phyloP scores from a whole-genome alignment of 2,113 vertebrate species.

The Buteo buteo region DNA sequence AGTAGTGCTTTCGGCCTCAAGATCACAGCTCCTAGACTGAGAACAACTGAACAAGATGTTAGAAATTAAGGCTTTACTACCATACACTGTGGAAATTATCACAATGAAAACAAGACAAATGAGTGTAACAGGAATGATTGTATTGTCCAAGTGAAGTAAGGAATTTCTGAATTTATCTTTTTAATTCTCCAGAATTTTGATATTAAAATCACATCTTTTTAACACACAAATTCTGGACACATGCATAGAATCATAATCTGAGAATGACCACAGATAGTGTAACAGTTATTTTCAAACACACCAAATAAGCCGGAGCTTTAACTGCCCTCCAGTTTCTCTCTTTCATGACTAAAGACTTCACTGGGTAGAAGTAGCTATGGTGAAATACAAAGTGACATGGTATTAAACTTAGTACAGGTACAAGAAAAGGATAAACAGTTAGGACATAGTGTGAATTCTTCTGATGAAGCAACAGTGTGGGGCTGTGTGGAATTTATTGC shows the following conservation, averaged over 20 bases:
- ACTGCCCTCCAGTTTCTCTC: not conserved
- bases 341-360: not conserved
- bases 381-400: not conserved
- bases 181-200: not conserved
- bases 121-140: fast-evolving
- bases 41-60: not conserved
- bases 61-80: not conserved
- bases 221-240: not conserved
- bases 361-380: not conserved
- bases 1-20: not conserved
- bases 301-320: not conserved
- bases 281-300: not conserved
- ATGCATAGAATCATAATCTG: not conserved
- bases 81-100: not conserved
- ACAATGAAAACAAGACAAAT: not conserved
- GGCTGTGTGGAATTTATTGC: not conserved
- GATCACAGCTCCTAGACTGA: not conserved
- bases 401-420: not conserved
- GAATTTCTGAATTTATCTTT: not conserved
- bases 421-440: not conserved
- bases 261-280: not conserved
- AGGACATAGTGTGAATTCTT: not conserved
- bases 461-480: not conserved
- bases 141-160: not conserved
- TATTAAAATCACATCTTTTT: not conserved